Base-by-base conservation (phyloP, 2,797 vertebrate species). In the Gymnodraco acuticeps region DNA sequence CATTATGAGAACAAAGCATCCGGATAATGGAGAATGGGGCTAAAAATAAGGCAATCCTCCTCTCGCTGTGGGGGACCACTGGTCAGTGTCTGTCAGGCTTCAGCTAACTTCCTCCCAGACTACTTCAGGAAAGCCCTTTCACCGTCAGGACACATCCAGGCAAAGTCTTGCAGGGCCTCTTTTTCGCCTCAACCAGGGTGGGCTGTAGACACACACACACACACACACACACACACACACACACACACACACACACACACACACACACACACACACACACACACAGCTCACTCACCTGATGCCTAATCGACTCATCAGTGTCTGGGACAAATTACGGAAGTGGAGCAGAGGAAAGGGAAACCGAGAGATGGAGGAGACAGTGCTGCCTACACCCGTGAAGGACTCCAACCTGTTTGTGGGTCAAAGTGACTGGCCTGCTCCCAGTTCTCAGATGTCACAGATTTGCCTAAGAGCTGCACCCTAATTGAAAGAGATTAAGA, bases 1-100 rank as follows among this genome's bases (percentile, higher is more conserved):
- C 95, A 96, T 94, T 94, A 95, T 92, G 93, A 93, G 94, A 95
- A 95, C 94, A 95, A 95, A 95, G 94, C 94, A 74, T 90, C 86
- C 71, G 83, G 91, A 94, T 94, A 95, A 95, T 95, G 92, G 92
- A 90, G 93, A 95, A 93, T 91, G 90, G 89, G 88, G 79, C 90
- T 91, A 94, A 93, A 94, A 93, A 94, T 93, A 93, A 91, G 88
- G 91, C 91, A 87, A 89, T 91, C 87, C 90, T 92, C 77, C 78
- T 81, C 76, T 86, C 85, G 59, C 91, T 5, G 16, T 88, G 84
- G 91, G 92, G 88, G 77, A 90, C 87, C 88, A 87, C 81, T 92
- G 91, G 91, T 90, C 93, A 91, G 91, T 91, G 77, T 92, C 78
- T 68, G 88, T 86, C 77, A 80, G 88, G 75, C 82, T 88, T 67